phyloP scores from a whole-genome alignment of 2,888 invertebrate species.

The Dasysyrphus albostriatus region DNA sequence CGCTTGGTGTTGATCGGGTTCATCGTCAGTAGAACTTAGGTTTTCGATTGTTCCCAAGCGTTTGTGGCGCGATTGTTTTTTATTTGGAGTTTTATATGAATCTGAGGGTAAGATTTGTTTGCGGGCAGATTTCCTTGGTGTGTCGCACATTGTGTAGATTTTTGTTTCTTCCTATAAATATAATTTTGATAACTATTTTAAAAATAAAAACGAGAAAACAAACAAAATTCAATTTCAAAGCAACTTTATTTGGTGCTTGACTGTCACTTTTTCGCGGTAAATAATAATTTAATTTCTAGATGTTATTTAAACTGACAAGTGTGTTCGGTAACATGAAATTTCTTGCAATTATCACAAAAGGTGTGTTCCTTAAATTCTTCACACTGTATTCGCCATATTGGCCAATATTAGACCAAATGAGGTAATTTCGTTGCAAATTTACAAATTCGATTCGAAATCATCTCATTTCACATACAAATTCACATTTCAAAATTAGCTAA shows the following conservation, averaged over 20 bases:
- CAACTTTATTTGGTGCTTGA: background rate
- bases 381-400: too few species aligned
- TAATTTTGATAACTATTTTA: background rate
- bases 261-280: constrained; percentile 61
- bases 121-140: constrained; percentile 43
- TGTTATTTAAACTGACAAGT: constrained; percentile 38
- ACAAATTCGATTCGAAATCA: too few species aligned
- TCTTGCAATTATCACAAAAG: too few species aligned
- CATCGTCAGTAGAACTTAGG: constrained; percentile 57
- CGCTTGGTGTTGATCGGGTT: constrained; percentile 22
- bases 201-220: constrained; percentile 9
- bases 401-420: too few species aligned
- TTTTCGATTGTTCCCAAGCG: constrained; percentile 33
- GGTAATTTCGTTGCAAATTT: too few species aligned
- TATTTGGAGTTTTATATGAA: constrained; percentile 53
- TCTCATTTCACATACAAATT: too few species aligned
- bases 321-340: background rate
- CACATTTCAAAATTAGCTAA: too few species aligned
- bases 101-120: constrained; percentile 29
- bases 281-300: constrained; percentile 29
- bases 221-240: constrained; percentile 1
- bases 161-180: background rate
- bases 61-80: constrained; percentile 1
- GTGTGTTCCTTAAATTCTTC: too few species aligned
- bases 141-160: constrained; percentile 34